A percentile compares a stretch with the other conserved stretches of the same genome.
These are phyloP conservation scores for Catamblyrhynchus diadema DNA, from an alignment of 2,797 vertebrate genomes.

Conservation along the genomic window DNA sequence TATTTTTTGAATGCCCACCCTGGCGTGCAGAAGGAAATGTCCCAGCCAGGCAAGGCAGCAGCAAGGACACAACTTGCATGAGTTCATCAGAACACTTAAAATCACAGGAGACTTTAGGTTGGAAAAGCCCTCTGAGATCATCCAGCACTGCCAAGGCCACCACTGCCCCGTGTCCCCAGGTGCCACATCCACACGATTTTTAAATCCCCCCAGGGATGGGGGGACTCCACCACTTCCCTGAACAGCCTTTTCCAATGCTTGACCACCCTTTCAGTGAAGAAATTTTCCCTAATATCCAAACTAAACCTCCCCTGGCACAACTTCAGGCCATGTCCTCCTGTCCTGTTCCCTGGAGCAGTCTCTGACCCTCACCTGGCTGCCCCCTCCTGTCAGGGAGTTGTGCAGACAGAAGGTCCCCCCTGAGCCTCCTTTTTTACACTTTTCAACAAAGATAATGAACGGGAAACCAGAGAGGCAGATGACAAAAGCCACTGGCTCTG, in stretches of 20 bases:
- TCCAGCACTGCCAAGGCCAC: neutral
- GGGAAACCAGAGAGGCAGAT: constrained; percentile 2
- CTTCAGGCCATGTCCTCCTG: neutral
- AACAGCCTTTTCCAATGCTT: neutral
- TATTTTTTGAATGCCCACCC: constrained; percentile 24
- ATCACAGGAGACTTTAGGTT: neutral
- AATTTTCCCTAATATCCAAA: neutral
- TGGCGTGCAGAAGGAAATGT: neutral
- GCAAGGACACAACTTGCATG: neutral
- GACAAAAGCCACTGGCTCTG: neutral
- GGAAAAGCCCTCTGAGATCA: neutral
- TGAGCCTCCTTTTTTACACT: neutral
- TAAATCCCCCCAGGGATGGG: neutral
- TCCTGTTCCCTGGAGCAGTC: neutral
- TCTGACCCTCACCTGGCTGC: neutral
- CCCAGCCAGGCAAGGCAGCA: neutral
- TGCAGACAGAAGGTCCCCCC: neutral
- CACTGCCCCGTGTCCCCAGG: neutral
- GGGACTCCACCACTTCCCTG: neutral
- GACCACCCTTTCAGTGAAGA: neutral
- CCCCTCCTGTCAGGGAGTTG: neutral
- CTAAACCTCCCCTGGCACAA: neutral
- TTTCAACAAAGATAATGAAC: constrained; percentile 1
- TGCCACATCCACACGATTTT: rapidly evolving
- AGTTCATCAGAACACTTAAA: neutral